These are phyloP conservation scores for Epistrophella euchroma DNA, from an alignment of 2,888 invertebrate genomes.

Conservation along the genomic window DNA sequence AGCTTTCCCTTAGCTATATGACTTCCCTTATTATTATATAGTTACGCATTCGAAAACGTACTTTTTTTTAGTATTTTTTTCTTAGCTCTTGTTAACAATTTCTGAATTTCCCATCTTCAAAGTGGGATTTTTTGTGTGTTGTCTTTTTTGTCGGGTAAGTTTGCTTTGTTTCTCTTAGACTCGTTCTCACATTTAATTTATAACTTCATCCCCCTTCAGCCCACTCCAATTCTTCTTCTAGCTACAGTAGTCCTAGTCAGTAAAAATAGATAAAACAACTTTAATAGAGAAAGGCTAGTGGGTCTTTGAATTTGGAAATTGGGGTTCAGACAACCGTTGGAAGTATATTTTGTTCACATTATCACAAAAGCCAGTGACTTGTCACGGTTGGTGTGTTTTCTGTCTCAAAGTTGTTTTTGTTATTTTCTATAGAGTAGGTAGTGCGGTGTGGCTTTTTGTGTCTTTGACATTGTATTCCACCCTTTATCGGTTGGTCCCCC, in stretches of 20 bases:
- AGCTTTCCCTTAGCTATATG: slow-evolving; percentile 16
- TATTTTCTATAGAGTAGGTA: background rate
- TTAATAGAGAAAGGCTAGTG: slow-evolving; percentile 25
- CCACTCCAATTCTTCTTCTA: background rate
- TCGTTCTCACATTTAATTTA: slow-evolving; percentile 32
- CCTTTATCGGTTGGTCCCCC: background rate
- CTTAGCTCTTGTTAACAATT: slow-evolving; percentile 3
- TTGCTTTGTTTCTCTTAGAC: slow-evolving; percentile 10
- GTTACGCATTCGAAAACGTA: background rate
- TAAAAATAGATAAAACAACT: slow-evolving; percentile 21
- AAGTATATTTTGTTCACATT: slow-evolving; percentile 31
- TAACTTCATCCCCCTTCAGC: background rate
- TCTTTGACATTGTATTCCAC: slow-evolving; percentile 36
- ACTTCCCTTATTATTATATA: background rate
- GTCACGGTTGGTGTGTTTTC: slow-evolving; percentile 66
- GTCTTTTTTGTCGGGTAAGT: slow-evolving; percentile 15
- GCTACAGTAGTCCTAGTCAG: background rate
- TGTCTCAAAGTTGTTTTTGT: slow-evolving; percentile 42
- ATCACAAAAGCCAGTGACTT: slow-evolving; percentile 54
- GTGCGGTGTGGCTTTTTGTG: slow-evolving; percentile 3
- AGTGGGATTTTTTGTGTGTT: background rate
- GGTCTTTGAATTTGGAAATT: slow-evolving; percentile 15
- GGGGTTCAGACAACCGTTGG: slow-evolving; percentile 10
- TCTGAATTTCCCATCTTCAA: background rate
- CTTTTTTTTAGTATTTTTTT: background rate